Base-by-base conservation (phyloP, 2,888 invertebrate species). In the Bugulina stolonifera region DNA sequence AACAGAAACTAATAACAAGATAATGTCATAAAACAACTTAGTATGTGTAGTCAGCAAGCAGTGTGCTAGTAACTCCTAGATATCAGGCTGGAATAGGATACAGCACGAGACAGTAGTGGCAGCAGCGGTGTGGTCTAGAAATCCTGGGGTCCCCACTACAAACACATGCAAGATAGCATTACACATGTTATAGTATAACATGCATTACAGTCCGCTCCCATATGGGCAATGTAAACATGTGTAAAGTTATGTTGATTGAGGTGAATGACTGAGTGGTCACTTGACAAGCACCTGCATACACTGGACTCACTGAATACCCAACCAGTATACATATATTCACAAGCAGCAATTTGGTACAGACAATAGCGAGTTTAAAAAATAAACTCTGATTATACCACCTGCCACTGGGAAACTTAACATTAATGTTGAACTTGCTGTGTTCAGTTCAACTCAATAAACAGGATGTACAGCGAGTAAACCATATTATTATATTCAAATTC, bases 141-240 rank as follows among this genome's bases (percentile, higher is more conserved):
- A 32, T 64, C 64, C 5, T 25, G 64, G 32, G 32, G 29, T 25
- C 25, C 64, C 64, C 64, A 64, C 64, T 64, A 64, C 64, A 64
- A 64, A 32, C 10, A 43, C 5, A 43, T 43, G 43, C 5, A 43
- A 43, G 18, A 43, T 43, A 43, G 5, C 43, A 43, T 10, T 18
- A 43, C 10, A 43, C 43, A 43, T 5, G 43, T 43, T 43, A 43
- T 43, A n/a, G n/a, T n/a, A n/a, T n/a, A n/a, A n/a, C n/a, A n/a
- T n/a, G n/a, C n/a, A n/a, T n/a, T n/a, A n/a, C n/a, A n/a, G n/a
- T n/a, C n/a, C n/a, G n/a, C n/a, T n/a, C n/a, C n/a, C n/a, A n/a
- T n/a, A n/a, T n/a, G n/a, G n/a, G n/a, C n/a, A n/a, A n/a, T n/a
- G n/a, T n/a, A n/a, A n/a, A n/a, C n/a, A n/a, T n/a, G n/a, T n/a